Percentiles rank a stretch among this genome's conserved stretches.
Conservation (phyloP, 2,113 vertebrate genomes). For the Zootoca vivipara region DNA sequence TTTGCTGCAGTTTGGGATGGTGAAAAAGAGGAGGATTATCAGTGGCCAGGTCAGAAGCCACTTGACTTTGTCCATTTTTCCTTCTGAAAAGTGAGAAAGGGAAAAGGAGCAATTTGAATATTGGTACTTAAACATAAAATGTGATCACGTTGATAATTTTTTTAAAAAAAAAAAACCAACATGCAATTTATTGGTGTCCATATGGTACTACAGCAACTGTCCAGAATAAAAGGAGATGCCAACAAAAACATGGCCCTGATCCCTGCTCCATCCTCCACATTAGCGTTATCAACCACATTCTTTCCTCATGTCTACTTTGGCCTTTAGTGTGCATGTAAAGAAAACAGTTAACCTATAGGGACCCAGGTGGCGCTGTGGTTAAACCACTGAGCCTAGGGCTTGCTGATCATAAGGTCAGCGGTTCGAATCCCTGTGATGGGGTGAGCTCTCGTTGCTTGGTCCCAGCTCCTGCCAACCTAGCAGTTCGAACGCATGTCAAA, state of each 20-base stretch:
- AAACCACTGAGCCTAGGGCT: too few relatives aligned
- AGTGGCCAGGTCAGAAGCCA: constrained; percentile 95
- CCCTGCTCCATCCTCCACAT: not conserved
- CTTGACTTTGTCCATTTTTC: constrained; percentile 85
- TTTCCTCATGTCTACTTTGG: not conserved
- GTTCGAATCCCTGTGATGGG: too few relatives aligned
- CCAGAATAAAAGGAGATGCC: not conserved
- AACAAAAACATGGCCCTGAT: not conserved
- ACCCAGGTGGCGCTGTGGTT: too few relatives aligned
- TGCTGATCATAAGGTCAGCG: too few relatives aligned
- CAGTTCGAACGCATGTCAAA: too few relatives aligned
- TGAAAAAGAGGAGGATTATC: constrained; percentile 86
- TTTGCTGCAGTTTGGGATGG: constrained; percentile 93
- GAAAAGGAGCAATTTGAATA: not conserved
- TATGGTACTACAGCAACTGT: not conserved
- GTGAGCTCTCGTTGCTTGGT: too few relatives aligned
- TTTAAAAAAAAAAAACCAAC: not conserved
- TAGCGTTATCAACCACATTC: not conserved
- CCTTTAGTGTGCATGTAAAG: not conserved
- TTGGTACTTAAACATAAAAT: not conserved
- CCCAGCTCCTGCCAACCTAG: too few relatives aligned
- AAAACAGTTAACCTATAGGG: not conserved
- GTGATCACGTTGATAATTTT: not conserved
- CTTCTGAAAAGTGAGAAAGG: constrained; percentile 70
- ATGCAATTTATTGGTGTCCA: not conserved